Evolutionary conservation across 2,113 vertebrate species (phyloP).

Genomic region (Burhinus bistriatus): DNA sequence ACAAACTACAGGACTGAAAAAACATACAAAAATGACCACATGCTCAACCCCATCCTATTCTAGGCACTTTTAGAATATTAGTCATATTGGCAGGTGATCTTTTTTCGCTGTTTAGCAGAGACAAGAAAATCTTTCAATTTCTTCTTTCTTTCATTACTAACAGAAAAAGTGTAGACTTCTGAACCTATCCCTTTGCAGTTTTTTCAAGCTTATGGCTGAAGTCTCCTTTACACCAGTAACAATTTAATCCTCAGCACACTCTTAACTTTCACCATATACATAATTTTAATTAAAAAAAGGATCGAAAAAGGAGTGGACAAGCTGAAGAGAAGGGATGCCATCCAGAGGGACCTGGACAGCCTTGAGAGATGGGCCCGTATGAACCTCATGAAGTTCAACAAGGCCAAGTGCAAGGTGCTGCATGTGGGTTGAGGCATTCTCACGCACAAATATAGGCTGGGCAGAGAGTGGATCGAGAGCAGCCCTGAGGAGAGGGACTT

Average conservation of each 20-base stretch:
- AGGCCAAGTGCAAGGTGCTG: too few relatives aligned
- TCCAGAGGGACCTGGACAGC: too few relatives aligned
- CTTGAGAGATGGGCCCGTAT: too few relatives aligned
- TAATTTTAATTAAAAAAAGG: neutral
- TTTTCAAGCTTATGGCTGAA: neutral
- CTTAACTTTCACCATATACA: neutral
- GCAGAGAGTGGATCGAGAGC: too few relatives aligned
- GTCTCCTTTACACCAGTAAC: neutral
- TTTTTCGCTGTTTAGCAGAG: neutral
- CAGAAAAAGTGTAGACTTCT: neutral
- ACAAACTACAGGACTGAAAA: neutral
- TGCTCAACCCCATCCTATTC: neutral
- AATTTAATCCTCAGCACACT: neutral
- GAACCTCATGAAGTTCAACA: too few relatives aligned
- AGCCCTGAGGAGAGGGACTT: too few relatives aligned
- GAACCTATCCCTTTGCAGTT: neutral
- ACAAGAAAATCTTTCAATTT: neutral
- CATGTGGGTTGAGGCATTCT: too few relatives aligned
- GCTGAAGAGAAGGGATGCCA: too few relatives aligned
- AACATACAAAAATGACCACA: neutral
- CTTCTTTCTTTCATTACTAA: neutral
- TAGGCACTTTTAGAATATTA: neutral
- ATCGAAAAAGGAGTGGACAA: neutral
- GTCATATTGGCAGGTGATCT: neutral
- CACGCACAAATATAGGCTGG: too few relatives aligned